phyloP scores from a whole-genome alignment of 2,797 vertebrate species.

The Pseudocheirus occidentalis region DNA sequence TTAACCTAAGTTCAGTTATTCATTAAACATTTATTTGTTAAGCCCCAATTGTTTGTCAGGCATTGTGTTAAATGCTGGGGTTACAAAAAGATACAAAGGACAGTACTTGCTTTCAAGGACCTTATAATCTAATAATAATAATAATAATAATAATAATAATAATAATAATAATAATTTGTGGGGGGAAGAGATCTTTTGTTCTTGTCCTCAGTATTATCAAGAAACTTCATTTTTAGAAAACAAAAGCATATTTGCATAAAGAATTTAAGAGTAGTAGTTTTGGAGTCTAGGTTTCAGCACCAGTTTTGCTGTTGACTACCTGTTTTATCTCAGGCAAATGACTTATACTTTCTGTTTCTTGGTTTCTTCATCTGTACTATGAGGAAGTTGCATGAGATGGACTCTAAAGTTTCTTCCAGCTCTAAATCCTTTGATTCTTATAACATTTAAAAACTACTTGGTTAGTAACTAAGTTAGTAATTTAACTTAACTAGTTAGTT shows the following conservation, averaged over 20 bases:
- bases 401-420: background rate
- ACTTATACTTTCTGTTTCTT: background rate
- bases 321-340: background rate
- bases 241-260: background rate
- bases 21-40: background rate
- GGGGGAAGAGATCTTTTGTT: background rate
- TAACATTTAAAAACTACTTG: background rate
- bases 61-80: background rate
- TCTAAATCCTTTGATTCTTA: background rate
- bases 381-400: background rate
- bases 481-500: background rate
- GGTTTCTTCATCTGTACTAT: background rate
- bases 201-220: background rate
- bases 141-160: background rate
- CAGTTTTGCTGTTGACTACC: background rate
- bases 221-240: background rate
- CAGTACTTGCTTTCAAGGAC: background rate
- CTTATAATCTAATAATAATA: background rate
- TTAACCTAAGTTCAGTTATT: background rate
- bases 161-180: background rate
- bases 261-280: background rate
- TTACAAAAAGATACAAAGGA: background rate
- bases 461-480: too few relatives aligned
- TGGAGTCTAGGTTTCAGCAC: background rate
- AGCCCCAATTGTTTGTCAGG: background rate